These are phyloP conservation scores for Drosophila eugracilis DNA, from an alignment of 1,140 invertebrate species.

Conservation along the genomic window DNA sequence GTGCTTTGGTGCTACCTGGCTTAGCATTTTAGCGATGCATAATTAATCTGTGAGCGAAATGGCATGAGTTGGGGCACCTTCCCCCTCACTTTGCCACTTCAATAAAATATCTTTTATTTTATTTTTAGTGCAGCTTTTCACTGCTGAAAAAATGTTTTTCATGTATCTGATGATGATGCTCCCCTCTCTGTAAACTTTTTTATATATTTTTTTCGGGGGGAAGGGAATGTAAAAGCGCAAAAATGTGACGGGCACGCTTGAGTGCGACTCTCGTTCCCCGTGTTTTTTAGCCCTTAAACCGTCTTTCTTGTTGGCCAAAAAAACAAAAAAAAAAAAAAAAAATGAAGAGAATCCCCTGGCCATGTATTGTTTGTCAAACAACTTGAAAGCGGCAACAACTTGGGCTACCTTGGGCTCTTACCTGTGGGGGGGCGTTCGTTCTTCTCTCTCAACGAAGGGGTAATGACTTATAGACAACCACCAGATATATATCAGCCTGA, in stretches of 20 bases:
- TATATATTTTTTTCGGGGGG: background rate
- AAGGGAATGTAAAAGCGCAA: conserved; percentile 62
- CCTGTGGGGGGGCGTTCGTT: conserved; percentile 38
- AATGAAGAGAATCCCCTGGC: too few relatives aligned
- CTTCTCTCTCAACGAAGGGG: conserved; percentile 57
- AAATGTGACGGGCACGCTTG: conserved; percentile 78
- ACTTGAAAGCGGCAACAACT: conserved; percentile 58
- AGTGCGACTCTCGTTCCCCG: conserved; percentile 50
- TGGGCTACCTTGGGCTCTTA: conserved; percentile 14
- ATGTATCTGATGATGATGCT: conserved; percentile 72
- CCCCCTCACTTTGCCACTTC: conserved; percentile 60
- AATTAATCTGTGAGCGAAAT: conserved; percentile 61
- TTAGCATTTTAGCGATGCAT: conserved; percentile 82
- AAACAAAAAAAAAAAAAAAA: too few relatives aligned
- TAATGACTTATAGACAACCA: conserved; percentile 71
- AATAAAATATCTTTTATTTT: conserved; percentile 82
- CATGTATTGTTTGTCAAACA: conserved; percentile 77
- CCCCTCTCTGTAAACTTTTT: conserved; percentile 17
- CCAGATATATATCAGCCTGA: conserved; percentile 37
- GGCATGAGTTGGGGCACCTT: conserved; percentile 18
- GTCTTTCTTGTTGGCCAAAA: conserved; percentile 18
- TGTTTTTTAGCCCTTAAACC: conserved; percentile 4
- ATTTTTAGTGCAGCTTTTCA: conserved; percentile 76
- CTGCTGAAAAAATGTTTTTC: conserved; percentile 69
- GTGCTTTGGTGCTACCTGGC: conserved; percentile 61